phyloP scores from a whole-genome alignment of 2,113 vertebrate species.

The Acinonyx jubatus region DNA sequence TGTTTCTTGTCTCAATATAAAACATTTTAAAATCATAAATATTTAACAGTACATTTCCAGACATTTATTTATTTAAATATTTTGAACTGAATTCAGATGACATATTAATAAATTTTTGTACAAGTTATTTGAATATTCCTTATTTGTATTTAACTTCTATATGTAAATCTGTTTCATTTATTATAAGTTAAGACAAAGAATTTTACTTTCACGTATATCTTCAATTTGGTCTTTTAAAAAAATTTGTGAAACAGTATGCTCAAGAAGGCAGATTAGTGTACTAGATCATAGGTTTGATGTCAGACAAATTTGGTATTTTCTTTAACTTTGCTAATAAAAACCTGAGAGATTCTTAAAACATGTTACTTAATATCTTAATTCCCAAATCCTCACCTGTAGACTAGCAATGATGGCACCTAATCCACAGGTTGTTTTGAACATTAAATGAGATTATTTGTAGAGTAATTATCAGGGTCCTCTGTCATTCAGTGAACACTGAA shows the following conservation, averaged over 20 bases:
- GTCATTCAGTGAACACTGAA: neutral
- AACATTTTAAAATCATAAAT: slow-evolving; percentile 19
- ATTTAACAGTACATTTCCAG: neutral
- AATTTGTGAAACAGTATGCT: neutral
- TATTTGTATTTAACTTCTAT: neutral
- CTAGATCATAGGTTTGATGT: neutral
- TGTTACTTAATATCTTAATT: neutral
- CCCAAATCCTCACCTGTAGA: neutral
- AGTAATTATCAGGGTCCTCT: neutral
- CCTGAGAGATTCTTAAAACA: neutral
- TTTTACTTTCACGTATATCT: neutral
- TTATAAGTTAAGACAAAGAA: neutral
- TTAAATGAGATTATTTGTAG: neutral
- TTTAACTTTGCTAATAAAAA: slow-evolving; percentile 22
- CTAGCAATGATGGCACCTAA: neutral
- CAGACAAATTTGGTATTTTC: neutral
- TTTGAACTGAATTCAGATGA: neutral
- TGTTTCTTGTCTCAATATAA: neutral
- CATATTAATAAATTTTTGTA: neutral
- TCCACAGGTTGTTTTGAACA: neutral
- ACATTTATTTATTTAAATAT: slow-evolving; percentile 54
- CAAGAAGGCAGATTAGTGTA: neutral
- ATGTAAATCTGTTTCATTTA: neutral
- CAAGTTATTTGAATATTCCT: neutral
- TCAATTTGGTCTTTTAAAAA: neutral